Conservation (phyloP, 2,113 vertebrate species). For the Gulo gulo region DNA sequence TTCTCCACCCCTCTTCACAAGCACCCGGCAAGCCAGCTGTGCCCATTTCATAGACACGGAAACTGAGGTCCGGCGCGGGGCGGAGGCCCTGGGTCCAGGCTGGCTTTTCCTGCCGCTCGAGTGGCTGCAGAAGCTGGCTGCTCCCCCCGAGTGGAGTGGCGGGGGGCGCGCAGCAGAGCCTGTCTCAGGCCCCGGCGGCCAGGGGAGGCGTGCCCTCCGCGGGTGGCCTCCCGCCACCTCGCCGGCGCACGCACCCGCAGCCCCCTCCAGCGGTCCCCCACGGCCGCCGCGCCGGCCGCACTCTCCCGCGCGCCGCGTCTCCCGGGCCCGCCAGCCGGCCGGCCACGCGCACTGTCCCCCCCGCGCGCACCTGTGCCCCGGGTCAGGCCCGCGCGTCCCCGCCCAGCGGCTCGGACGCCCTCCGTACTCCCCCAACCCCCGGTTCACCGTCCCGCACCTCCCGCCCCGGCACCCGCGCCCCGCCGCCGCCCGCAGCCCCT, state of each 20-base stretch:
- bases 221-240: background rate
- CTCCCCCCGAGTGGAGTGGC: no score
- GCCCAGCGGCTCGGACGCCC: background rate
- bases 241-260: background rate
- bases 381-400: background rate
- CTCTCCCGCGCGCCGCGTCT: background rate
- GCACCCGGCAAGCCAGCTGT: background rate
- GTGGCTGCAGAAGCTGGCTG: background rate
- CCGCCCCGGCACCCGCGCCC: background rate
- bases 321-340: background rate
- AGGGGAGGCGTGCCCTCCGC: background rate
- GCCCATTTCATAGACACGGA: constrained; percentile 33
- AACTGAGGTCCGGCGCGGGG: background rate
- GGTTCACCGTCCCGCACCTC: background rate
- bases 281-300: background rate
- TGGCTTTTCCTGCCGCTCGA: background rate
- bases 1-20: background rate
- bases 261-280: no score
- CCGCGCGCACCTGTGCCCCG: constrained; percentile 15
- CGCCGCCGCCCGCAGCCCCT: background rate
- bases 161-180: background rate
- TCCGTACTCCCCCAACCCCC: background rate
- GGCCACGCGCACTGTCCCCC: background rate
- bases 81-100: background rate
- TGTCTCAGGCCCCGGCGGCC: background rate